phyloP scores from a whole-genome alignment of 1,140 invertebrate genomes.

The Drosophila pseudoananassae region DNA sequence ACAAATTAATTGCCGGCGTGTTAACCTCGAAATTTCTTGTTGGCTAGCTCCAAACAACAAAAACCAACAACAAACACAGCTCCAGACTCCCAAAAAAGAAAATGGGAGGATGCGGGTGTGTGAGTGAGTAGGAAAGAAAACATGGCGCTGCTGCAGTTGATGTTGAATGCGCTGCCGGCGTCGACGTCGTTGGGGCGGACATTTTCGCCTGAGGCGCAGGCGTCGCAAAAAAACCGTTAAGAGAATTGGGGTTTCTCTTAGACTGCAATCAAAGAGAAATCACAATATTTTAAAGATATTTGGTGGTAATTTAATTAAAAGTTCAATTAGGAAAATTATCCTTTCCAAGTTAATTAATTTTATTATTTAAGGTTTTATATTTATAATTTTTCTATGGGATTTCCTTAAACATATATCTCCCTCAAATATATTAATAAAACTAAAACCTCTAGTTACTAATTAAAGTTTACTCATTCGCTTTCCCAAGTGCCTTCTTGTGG shows the following conservation, averaged over 20 bases:
- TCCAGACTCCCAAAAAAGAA: constrained; percentile 6
- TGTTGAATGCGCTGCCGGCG: constrained; percentile 8
- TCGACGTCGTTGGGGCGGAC: constrained; percentile 32
- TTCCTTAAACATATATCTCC: neutral
- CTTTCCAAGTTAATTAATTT: neutral
- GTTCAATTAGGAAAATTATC: constrained; percentile 24
- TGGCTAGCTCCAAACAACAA: constrained; percentile 4
- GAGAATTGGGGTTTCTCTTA: constrained; percentile 27
- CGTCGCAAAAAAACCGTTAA: constrained; percentile 10
- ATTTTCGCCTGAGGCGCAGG: constrained; percentile 30
- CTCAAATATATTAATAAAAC: neutral
- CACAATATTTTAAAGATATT: constrained; percentile 33
- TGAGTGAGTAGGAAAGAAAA: constrained; percentile 6
- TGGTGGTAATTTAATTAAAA: constrained; percentile 59
- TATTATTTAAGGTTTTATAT: too few relatives aligned
- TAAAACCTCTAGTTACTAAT: constrained; percentile 16
- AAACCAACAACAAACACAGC: constrained; percentile 15
- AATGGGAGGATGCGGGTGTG: neutral
- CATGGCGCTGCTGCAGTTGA: constrained; percentile 23
- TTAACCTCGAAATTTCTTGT: constrained; percentile 69
- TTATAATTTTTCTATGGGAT: too few relatives aligned
- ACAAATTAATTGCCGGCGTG: constrained; percentile 72
- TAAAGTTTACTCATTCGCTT: constrained; percentile 25
- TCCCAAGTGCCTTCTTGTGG: constrained; percentile 11
- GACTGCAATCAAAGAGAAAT: neutral